A percentile compares a stretch with the other conserved stretches of the same genome.
Conservation (phyloP, 1,140 invertebrate species). For the Ectropis grisescens region DNA sequence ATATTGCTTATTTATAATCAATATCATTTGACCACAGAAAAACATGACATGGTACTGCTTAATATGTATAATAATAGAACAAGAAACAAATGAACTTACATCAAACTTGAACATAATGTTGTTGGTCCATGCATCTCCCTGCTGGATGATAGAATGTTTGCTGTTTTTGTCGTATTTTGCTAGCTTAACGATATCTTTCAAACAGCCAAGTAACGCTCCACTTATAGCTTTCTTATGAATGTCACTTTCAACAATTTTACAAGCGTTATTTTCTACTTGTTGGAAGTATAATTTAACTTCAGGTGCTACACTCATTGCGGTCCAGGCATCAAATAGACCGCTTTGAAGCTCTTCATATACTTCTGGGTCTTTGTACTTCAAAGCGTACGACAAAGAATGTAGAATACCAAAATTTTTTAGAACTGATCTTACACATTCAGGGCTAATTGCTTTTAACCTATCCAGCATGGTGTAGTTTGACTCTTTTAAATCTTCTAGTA, state of each 20-base stretch:
- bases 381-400: not conserved
- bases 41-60: too few species aligned
- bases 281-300: not conserved
- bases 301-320: not conserved
- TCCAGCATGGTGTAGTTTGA: not conserved
- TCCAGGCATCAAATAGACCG: not conserved
- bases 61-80: too few species aligned
- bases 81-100: too few species aligned
- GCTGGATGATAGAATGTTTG: conserved; percentile 1
- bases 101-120: too few species aligned
- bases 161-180: not conserved
- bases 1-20: too few species aligned
- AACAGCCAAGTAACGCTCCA: not conserved
- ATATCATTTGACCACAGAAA: too few species aligned
- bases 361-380: not conserved
- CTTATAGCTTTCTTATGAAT: not conserved
- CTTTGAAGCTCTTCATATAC: not conserved
- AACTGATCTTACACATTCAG: not conserved
- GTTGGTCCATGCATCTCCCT: conserved; percentile 3
- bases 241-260: not conserved
- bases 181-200: too few species aligned
- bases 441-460: not conserved
- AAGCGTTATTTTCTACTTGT: not conserved
- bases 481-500: not conserved
- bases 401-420: not conserved